These are phyloP conservation scores for Pseudolycoriella hygida DNA, from an alignment of 2,888 invertebrate genomes.

Conservation along the genomic window DNA sequence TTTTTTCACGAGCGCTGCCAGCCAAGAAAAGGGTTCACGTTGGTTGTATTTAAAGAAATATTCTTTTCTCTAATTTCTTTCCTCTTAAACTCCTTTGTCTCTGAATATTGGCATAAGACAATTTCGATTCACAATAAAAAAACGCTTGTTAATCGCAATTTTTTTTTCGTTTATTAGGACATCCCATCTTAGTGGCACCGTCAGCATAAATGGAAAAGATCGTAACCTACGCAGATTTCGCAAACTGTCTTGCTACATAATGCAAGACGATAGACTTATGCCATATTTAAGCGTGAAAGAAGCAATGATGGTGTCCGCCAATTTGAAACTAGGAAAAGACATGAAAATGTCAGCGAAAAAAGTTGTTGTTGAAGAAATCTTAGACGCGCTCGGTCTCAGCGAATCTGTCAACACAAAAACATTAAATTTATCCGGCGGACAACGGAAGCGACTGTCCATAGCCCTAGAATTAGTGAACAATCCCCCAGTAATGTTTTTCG, in stretches of 20 bases:
- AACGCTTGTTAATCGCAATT: slow-evolving; percentile 2
- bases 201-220: slow-evolving; percentile 74
- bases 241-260: slow-evolving; percentile 90
- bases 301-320: slow-evolving; percentile 86
- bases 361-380: slow-evolving; percentile 68
- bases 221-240: slow-evolving; percentile 74
- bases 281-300: slow-evolving; percentile 83
- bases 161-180: slow-evolving; percentile 43
- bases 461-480: slow-evolving; percentile 87
- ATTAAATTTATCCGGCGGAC: slow-evolving; percentile 72
- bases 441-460: slow-evolving; percentile 78
- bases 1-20: too few relatives aligned
- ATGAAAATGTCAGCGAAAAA: slow-evolving; percentile 53
- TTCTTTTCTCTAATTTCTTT: too few relatives aligned
- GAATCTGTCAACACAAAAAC: slow-evolving; percentile 68
- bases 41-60: too few relatives aligned
- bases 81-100: too few relatives aligned
- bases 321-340: slow-evolving; percentile 74
- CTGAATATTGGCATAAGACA: too few relatives aligned
- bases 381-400: slow-evolving; percentile 64
- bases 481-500: slow-evolving; percentile 95
- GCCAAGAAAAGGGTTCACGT: too few relatives aligned
- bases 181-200: slow-evolving; percentile 66
- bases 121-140: too few relatives aligned
- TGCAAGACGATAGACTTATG: slow-evolving; percentile 83